Conservation (phyloP, 1,140 invertebrate species). For the Lamellibrachia luymesi region DNA sequence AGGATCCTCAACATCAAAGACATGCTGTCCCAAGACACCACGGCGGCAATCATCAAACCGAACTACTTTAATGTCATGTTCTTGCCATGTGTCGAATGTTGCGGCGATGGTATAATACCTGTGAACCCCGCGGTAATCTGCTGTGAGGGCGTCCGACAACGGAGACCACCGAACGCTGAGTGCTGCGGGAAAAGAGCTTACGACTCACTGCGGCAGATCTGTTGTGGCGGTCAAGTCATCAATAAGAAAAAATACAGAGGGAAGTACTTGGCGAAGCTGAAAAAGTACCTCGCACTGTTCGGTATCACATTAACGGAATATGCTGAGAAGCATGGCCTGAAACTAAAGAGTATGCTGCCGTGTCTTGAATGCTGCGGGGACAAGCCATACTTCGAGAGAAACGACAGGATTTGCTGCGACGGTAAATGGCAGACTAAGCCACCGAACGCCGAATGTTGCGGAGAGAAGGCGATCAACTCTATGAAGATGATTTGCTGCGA, state of each 20-base stretch:
- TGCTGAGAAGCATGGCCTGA: background rate
- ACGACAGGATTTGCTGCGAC: background rate
- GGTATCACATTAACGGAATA: background rate
- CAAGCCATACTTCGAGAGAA: background rate
- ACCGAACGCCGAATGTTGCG: background rate
- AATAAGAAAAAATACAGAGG: background rate
- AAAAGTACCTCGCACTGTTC: background rate
- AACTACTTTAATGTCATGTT: background rate
- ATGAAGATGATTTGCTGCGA: background rate
- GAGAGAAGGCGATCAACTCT: background rate
- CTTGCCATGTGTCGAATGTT: background rate
- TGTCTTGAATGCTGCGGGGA: background rate
- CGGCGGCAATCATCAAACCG: background rate
- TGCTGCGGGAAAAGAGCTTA: background rate
- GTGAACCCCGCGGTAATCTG: background rate
- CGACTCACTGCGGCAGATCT: background rate
- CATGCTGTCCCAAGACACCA: background rate
- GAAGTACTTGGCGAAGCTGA: background rate
- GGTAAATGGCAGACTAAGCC: background rate
- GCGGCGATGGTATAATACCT: background rate
- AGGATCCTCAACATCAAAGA: background rate
- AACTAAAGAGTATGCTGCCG: background rate
- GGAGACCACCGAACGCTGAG: background rate
- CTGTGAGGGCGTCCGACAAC: background rate
- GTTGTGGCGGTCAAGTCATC: background rate